Conservation (phyloP, 2,888 invertebrate genomes). For the Teleiodes luculella region DNA sequence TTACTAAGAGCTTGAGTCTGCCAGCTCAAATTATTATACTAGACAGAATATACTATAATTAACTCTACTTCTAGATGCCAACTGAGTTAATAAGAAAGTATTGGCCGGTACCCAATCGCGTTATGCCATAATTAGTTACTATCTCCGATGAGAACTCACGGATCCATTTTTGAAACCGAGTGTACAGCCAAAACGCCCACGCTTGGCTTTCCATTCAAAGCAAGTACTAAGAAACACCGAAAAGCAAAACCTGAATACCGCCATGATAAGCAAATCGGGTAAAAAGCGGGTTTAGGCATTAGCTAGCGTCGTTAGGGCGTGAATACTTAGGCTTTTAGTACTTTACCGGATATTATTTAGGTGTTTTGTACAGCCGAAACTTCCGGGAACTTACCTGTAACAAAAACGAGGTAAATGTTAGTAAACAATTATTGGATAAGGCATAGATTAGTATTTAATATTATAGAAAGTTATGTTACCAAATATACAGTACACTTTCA, state of each 20-base stretch:
- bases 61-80: background rate
- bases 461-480: no score
- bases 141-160: background rate
- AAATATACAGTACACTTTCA: no score
- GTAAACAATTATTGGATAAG: no score
- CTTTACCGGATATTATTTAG: background rate
- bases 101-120: conserved; percentile 38
- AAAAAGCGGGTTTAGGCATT: background rate
- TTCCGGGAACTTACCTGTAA: conserved; percentile 4
- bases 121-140: conserved; percentile 1
- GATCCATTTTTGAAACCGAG: background rate
- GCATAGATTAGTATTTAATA: no score
- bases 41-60: no score
- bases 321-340: background rate
- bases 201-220: background rate
- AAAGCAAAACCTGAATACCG: background rate
- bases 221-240: background rate
- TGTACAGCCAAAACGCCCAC: conserved; percentile 2
- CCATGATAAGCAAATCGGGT: background rate
- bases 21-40: no score
- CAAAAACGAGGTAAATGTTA: background rate
- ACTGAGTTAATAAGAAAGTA: conserved; percentile 17
- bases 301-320: background rate
- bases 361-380: background rate
- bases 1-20: no score